Evolutionary conservation across 2,113 vertebrate genomes (phyloP).

Genomic region (Oophaga pumilio): DNA sequence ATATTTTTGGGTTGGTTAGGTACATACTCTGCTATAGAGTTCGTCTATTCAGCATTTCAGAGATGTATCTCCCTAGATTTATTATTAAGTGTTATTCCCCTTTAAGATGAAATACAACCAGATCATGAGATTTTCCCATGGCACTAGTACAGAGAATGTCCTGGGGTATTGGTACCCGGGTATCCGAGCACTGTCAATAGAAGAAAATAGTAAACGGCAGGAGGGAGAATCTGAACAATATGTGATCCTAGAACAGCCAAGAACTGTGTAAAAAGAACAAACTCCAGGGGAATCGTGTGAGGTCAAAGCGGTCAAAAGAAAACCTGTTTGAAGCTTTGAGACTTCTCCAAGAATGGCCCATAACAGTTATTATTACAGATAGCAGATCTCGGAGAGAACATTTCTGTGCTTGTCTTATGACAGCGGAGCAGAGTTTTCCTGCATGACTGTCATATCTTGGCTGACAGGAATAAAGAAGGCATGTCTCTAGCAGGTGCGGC

Average conservation of each 20-base stretch:
- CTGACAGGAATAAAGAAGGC: background rate
- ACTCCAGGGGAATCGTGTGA: background rate
- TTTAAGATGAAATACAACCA: too few species aligned
- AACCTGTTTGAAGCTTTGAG: background rate
- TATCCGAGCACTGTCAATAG: background rate
- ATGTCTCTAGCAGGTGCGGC: background rate
- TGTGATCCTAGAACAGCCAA: constrained; percentile 12
- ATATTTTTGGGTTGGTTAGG: too few species aligned
- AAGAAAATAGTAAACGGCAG: background rate
- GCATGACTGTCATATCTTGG: background rate
- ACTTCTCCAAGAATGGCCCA: background rate
- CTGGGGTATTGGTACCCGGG: background rate
- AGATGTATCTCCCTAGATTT: too few species aligned
- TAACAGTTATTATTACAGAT: background rate
- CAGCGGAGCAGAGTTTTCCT: background rate
- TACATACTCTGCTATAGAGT: too few species aligned
- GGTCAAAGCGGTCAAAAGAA: background rate
- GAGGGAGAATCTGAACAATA: background rate
- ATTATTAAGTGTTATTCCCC: background rate
- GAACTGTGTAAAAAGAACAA: background rate
- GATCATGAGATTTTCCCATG: background rate
- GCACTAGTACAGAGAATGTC: too few species aligned
- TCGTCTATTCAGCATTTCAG: too few species aligned
- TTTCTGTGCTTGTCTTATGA: background rate
- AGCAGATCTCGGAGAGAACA: background rate